These are phyloP conservation scores for Cephus nigrinus DNA, from an alignment of 2,888 invertebrate genomes.

Conservation along the genomic window DNA sequence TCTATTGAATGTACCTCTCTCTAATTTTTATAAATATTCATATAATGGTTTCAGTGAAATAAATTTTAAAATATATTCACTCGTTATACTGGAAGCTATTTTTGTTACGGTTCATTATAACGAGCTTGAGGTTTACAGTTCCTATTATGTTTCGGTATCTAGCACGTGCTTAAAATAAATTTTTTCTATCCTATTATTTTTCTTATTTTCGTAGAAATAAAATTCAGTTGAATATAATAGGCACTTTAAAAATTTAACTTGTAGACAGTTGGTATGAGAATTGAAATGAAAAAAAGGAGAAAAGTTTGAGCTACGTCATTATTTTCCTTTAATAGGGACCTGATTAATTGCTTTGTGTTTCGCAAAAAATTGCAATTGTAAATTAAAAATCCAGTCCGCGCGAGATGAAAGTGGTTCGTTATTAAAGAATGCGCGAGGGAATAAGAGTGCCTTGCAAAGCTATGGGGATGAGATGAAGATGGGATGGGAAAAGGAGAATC, in stretches of 20 bases:
- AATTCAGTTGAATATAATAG: neutral
- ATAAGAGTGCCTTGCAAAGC: constrained; percentile 21
- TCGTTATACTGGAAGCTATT: neutral
- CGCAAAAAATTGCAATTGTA: neutral
- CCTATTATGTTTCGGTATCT: neutral
- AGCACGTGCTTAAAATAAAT: neutral
- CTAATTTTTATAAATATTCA: neutral
- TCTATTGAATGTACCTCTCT: neutral
- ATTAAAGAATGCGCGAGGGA: constrained; percentile 41
- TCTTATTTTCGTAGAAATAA: neutral
- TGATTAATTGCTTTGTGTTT: neutral
- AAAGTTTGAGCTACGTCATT: neutral
- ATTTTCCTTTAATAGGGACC: neutral
- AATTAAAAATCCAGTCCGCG: constrained; percentile 7
- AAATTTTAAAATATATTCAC: neutral
- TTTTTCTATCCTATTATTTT: neutral
- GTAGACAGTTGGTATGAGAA: neutral
- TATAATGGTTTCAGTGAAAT: neutral
- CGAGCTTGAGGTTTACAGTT: neutral
- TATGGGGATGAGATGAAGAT: constrained; percentile 15
- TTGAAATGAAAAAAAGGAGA: neutral
- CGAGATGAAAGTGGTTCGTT: constrained; percentile 45
- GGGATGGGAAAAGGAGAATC: constrained; percentile 25
- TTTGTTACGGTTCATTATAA: neutral
- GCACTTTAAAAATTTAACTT: neutral